These are phyloP conservation scores for Drosophila dunni DNA, from an alignment of 1,140 invertebrate genomes.

Conservation along the genomic window DNA sequence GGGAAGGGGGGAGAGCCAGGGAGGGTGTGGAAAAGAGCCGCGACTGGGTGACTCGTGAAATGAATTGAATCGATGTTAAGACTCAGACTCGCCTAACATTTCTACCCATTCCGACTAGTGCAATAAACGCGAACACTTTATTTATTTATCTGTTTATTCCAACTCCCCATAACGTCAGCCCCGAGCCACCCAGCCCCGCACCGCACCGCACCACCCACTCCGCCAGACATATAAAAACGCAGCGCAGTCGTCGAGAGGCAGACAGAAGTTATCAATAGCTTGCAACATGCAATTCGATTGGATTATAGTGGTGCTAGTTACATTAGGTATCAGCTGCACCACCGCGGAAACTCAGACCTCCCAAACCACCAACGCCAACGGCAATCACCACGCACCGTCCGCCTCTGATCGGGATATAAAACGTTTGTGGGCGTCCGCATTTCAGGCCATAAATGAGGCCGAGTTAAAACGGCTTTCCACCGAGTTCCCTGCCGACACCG, in stretches of 20 bases:
- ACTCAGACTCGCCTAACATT: constrained; percentile 47
- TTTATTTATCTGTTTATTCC: constrained; percentile 59
- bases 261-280: constrained; percentile 31
- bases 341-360: not conserved
- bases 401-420: constrained; percentile 5
- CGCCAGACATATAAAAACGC: constrained; percentile 36
- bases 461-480: constrained; percentile 38
- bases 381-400: not conserved
- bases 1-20: not conserved
- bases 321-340: constrained; percentile 13
- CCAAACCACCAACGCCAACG: not conserved
- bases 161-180: not conserved
- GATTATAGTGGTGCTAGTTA: constrained; percentile 22
- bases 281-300: constrained; percentile 40
- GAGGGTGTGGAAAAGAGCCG: not conserved
- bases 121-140: constrained; percentile 22
- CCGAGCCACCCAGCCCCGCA: not conserved
- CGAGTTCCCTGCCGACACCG: not conserved
- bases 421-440: constrained; percentile 24
- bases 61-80: constrained; percentile 48
- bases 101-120: constrained; percentile 30
- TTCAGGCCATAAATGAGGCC: constrained; percentile 54
- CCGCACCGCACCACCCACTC: not conserved
- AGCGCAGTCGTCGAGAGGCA: constrained; percentile 19
- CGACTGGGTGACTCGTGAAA: constrained; percentile 18